Conservation (phyloP, 2,113 vertebrate species). For the Notarius lentiginosus region DNA sequence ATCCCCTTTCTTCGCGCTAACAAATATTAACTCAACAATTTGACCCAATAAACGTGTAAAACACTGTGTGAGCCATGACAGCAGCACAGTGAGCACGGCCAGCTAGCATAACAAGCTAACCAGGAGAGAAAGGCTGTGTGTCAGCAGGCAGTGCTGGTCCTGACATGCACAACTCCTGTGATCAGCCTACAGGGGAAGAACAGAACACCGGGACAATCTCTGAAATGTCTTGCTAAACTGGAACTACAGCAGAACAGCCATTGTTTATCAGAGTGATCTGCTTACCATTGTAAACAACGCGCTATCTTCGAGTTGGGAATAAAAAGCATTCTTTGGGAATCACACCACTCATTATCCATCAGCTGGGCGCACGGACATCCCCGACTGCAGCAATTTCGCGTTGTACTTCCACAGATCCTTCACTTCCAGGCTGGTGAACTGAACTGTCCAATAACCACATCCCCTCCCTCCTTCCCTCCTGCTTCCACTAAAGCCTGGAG, state of each 20-base stretch:
- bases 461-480: neutral
- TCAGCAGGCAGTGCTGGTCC: neutral
- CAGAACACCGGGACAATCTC: neutral
- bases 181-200: too few relatives aligned
- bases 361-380: neutral
- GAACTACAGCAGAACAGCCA: neutral
- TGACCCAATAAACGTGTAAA: neutral
- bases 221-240: neutral
- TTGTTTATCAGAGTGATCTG: neutral
- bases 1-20: neutral
- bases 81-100: neutral
- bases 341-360: neutral
- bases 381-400: neutral
- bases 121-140: neutral
- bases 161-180: neutral
- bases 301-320: neutral
- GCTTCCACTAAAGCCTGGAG: slow-evolving; percentile 34
- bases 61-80: neutral
- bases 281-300: slow-evolving; percentile 24
- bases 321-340: neutral
- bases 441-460: slow-evolving; percentile 15
- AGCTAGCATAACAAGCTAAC: slow-evolving; percentile 26
- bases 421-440: neutral
- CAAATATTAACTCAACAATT: neutral
- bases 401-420: slow-evolving; percentile 23